Evolutionary conservation across 1,140 invertebrate genomes (phyloP).

Genomic region (Antheraea pernyi): DNA sequence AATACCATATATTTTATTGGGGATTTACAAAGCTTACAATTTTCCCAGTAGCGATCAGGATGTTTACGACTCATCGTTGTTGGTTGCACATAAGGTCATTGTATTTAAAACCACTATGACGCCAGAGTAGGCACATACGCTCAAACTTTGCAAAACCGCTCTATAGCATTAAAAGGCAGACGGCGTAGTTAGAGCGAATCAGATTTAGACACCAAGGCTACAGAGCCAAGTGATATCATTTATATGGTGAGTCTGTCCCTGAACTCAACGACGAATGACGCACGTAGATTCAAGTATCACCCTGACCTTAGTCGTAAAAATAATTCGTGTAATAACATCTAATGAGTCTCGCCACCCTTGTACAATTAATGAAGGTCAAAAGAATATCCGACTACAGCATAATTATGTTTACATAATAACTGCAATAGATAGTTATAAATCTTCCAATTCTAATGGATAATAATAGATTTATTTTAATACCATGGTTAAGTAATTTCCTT

Average conservation of each 20-base stretch:
- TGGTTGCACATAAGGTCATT: neutral
- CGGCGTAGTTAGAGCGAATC: slow-evolving; percentile 65
- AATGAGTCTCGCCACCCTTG: slow-evolving; percentile 22
- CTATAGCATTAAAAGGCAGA: slow-evolving; percentile 57
- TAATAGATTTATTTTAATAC: too few species aligned
- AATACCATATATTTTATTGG: neutral
- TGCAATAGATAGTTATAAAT: neutral
- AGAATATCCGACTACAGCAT: neutral
- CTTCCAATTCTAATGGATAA: too few species aligned
- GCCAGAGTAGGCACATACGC: slow-evolving; percentile 5
- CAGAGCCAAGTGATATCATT: slow-evolving; percentile 67
- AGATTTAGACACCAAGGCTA: slow-evolving; percentile 70
- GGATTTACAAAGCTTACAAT: neutral
- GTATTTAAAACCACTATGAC: slow-evolving; percentile 7
- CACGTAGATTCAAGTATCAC: slow-evolving; percentile 54
- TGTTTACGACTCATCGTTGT: neutral
- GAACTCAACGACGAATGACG: slow-evolving; percentile 69
- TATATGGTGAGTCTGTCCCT: slow-evolving; percentile 66
- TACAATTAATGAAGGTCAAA: slow-evolving; percentile 17
- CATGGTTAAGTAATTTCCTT: too few species aligned
- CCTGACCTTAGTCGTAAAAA: slow-evolving; percentile 52
- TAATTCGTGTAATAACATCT: slow-evolving; percentile 42
- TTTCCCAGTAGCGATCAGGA: neutral
- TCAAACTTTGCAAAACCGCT: slow-evolving; percentile 26
- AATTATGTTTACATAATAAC: neutral